These are phyloP conservation scores for Drosophila cracens DNA, from an alignment of 2,888 invertebrate genomes.

Conservation along the genomic window DNA sequence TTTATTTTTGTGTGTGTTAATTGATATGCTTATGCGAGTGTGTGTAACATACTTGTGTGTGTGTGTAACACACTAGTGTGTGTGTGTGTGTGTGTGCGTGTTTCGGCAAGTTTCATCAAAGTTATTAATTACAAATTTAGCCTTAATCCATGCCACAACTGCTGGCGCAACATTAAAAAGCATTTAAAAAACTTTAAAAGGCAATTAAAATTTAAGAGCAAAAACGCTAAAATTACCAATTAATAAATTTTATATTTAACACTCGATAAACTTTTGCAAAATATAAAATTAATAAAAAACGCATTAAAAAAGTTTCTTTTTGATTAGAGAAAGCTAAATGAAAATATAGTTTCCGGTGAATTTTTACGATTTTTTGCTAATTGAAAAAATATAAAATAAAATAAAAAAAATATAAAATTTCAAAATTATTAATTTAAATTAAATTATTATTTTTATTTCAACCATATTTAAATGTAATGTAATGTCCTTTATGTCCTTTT, in stretches of 20 bases:
- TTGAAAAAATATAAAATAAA: not conserved
- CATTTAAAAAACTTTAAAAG: slow-evolving; percentile 9
- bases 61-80: slow-evolving; percentile 2
- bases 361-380: not conserved
- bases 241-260: not conserved
- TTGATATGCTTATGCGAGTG: slow-evolving; percentile 54
- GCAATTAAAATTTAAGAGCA: not conserved
- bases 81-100: slow-evolving; percentile 13
- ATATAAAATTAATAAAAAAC: not conserved
- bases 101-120: slow-evolving; percentile 46
- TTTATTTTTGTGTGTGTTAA: slow-evolving; percentile 48
- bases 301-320: fast-evolving
- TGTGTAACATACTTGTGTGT: slow-evolving; percentile 2
- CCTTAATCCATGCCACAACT: slow-evolving; percentile 21
- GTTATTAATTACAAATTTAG: slow-evolving; percentile 66
- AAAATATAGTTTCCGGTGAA: not conserved
- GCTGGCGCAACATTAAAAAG: not conserved
- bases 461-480: not conserved
- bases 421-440: too few species aligned
- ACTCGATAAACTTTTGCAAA: not conserved
- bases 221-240: not conserved
- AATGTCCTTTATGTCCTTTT: not conserved
- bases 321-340: not conserved
- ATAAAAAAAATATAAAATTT: not conserved
- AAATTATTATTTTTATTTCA: not conserved